phyloP scores from a whole-genome alignment of 2,888 invertebrate species.

The Drosophila glabriapex region DNA sequence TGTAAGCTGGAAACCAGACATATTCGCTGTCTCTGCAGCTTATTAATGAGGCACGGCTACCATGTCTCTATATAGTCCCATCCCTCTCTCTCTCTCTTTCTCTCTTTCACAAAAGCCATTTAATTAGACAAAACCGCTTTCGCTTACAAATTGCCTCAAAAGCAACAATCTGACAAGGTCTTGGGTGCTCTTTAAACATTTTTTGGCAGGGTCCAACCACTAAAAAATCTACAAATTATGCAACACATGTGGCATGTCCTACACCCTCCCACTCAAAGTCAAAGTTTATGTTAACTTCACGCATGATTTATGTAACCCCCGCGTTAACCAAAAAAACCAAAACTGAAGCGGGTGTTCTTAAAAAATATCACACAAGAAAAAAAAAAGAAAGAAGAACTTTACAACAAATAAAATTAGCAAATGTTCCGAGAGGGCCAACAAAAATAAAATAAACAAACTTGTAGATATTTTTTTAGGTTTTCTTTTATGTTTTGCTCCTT shows the following conservation, averaged over 20 bases:
- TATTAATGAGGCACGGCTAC: slow-evolving; percentile 42
- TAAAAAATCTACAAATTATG: slow-evolving; percentile 53
- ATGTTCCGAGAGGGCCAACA: slow-evolving; percentile 43
- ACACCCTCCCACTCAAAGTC: slow-evolving; percentile 25
- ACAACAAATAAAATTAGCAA: slow-evolving; percentile 77
- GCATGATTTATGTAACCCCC: slow-evolving; percentile 72
- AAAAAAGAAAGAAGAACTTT: slow-evolving; percentile 50
- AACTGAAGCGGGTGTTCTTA: slow-evolving; percentile 9
- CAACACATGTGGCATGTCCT: slow-evolving; percentile 57
- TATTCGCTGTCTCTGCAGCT: slow-evolving; percentile 12
- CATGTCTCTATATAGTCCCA: neutral
- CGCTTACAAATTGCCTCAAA: slow-evolving; percentile 28
- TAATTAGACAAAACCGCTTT: slow-evolving; percentile 42
- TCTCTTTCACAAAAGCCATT: slow-evolving; percentile 27
- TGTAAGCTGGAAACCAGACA: slow-evolving; percentile 13
- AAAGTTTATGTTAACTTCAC: slow-evolving; percentile 73
- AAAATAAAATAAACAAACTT: slow-evolving; percentile 51
- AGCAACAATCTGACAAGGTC: neutral
- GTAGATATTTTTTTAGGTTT: slow-evolving; percentile 25
- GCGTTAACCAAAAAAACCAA: slow-evolving; percentile 1
- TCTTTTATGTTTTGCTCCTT: slow-evolving; percentile 49
- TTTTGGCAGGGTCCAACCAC: neutral
- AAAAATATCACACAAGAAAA: slow-evolving; percentile 29
- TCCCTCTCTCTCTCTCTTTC: neutral
- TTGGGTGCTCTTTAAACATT: slow-evolving; percentile 9